Evolutionary conservation across 2,113 vertebrate species (phyloP).

Genomic region (Xenopus laevis): DNA sequence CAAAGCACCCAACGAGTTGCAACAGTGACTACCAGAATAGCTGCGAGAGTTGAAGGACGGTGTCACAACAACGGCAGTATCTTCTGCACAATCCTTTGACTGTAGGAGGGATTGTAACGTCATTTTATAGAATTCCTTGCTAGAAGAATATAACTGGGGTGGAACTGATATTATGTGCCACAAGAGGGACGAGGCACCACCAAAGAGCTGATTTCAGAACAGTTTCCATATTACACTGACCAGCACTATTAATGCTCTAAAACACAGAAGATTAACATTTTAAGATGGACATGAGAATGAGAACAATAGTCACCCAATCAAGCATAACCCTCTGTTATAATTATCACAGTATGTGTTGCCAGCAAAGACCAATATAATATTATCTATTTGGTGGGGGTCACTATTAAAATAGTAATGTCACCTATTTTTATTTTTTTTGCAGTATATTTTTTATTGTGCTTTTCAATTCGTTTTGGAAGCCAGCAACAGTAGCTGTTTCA

Average conservation of each 20-base stretch:
- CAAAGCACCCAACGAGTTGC: constrained; percentile 65
- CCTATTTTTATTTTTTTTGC: too few relatives aligned
- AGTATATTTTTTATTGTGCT: too few relatives aligned
- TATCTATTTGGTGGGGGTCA: too few relatives aligned
- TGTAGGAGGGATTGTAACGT: background rate
- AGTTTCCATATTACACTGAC: background rate
- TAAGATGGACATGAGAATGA: too few relatives aligned
- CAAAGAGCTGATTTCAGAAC: constrained; percentile 2
- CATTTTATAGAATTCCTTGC: background rate
- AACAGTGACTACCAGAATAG: constrained; percentile 74
- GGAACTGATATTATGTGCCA: background rate
- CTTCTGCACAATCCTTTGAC: constrained; percentile 80
- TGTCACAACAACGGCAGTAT: constrained; percentile 76
- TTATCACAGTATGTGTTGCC: too few relatives aligned
- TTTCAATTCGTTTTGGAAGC: too few relatives aligned
- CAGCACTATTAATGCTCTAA: background rate
- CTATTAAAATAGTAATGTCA: too few relatives aligned
- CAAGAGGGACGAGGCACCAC: background rate
- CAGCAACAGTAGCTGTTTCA: too few relatives aligned
- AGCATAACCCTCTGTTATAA: too few relatives aligned
- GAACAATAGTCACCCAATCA: too few relatives aligned
- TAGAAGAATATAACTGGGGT: constrained; percentile 16
- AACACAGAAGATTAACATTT: too few relatives aligned
- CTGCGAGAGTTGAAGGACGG: constrained; percentile 74
- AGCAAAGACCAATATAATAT: too few relatives aligned